phyloP scores from a whole-genome alignment of 2,113 vertebrate species.

The Xenus cinereus region DNA sequence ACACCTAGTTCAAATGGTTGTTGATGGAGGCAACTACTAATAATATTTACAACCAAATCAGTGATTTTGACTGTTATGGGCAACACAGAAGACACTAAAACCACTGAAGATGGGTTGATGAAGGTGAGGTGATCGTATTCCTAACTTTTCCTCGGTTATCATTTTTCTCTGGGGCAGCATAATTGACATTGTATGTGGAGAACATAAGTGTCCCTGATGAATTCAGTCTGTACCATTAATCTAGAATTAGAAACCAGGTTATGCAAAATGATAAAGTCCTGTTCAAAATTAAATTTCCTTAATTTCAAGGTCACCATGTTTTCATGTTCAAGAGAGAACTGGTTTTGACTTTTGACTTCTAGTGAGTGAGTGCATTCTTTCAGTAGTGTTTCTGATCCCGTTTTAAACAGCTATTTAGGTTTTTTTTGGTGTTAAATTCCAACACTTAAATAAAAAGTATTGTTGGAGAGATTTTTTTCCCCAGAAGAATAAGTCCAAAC shows the following conservation, averaged over 20 bases:
- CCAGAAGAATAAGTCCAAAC: neutral
- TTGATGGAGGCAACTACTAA: neutral
- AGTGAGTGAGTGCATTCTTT: neutral
- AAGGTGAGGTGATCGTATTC: neutral
- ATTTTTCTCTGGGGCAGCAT: neutral
- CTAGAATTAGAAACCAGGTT: constrained; percentile 60
- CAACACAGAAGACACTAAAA: neutral
- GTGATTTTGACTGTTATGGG: neutral
- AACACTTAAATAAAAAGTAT: neutral
- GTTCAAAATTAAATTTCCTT: constrained; percentile 6
- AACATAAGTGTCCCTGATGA: neutral
- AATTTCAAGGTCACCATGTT: neutral
- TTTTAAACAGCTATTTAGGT: neutral
- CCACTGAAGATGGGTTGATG: neutral
- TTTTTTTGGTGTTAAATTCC: neutral
- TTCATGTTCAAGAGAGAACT: neutral
- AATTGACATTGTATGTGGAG: neutral
- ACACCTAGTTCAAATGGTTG: neutral
- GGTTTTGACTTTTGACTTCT: neutral
- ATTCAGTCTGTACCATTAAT: neutral
- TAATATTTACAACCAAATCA: neutral
- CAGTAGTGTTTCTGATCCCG: neutral
- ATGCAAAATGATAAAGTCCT: neutral
- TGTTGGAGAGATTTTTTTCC: neutral
- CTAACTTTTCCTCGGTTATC: neutral